Conservation (phyloP, 2,113 vertebrate genomes). For the Aptenodytes patagonicus region DNA sequence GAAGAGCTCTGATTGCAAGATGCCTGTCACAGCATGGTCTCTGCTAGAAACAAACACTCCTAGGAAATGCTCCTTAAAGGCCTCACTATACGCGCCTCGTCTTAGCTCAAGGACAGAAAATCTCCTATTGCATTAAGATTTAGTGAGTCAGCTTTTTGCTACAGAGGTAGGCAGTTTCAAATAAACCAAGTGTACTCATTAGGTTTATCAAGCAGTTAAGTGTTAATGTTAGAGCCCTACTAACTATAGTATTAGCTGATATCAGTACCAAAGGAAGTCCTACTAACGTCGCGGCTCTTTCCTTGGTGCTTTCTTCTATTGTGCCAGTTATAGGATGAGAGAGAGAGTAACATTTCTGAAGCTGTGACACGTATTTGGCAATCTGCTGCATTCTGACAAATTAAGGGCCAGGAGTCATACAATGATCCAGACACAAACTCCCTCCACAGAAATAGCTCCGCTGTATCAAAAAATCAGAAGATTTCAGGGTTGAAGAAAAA, state of each 20-base stretch:
- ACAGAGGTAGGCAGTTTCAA: not conserved
- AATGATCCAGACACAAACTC: not conserved
- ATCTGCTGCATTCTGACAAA: not conserved
- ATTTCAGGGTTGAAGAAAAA: not conserved
- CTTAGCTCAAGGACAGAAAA: not conserved
- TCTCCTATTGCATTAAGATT: not conserved
- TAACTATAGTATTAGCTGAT: not conserved
- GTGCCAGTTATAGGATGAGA: not conserved
- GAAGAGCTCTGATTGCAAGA: not conserved
- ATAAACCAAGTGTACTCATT: not conserved
- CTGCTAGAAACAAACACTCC: not conserved
- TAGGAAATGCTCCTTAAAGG: not conserved
- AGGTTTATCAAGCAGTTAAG: not conserved
- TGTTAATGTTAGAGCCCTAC: not conserved
- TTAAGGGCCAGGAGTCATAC: not conserved
- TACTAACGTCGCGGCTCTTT: not conserved
- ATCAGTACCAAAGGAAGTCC: not conserved
- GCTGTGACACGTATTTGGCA: not conserved
- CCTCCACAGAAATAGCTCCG: not conserved
- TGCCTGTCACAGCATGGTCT: not conserved
- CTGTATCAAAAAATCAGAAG: not conserved
- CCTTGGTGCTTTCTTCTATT: not conserved
- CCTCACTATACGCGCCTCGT: fast-evolving
- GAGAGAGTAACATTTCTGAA: not conserved
- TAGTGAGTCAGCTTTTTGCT: not conserved